These are phyloP conservation scores for Diplazon laetatorius DNA, from an alignment of 2,888 invertebrate species.

Conservation along the genomic window DNA sequence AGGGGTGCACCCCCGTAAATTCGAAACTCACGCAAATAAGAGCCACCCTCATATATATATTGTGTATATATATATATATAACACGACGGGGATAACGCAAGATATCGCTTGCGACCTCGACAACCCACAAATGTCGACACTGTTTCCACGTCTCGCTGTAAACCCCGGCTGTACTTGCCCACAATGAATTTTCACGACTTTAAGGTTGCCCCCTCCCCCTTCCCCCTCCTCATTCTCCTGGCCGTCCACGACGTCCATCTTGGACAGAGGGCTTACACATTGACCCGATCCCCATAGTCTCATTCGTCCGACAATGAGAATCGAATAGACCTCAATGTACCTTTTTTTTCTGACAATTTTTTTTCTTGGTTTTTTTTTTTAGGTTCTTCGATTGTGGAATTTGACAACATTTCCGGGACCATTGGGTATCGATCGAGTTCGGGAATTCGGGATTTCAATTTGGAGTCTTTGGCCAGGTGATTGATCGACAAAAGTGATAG, in stretches of 20 bases:
- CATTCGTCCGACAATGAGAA: slow-evolving; percentile 51
- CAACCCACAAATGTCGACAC: slow-evolving; percentile 16
- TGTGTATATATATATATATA: too few species aligned
- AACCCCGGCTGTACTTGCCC: slow-evolving; percentile 30
- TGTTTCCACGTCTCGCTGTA: slow-evolving; percentile 10
- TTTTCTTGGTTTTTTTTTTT: not conserved
- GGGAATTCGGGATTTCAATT: too few species aligned
- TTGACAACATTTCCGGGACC: not conserved
- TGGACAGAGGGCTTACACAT: slow-evolving; percentile 27
- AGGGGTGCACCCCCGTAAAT: too few species aligned
- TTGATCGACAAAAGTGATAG: too few species aligned
- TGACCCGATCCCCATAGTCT: slow-evolving; percentile 51
- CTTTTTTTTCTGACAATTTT: slow-evolving; percentile 3
- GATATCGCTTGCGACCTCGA: too few species aligned
- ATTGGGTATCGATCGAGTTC: too few species aligned
- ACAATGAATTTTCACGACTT: slow-evolving; percentile 60
- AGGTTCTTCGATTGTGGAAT: not conserved
- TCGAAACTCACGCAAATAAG: too few species aligned
- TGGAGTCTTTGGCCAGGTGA: too few species aligned
- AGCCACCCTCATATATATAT: too few species aligned
- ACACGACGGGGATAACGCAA: slow-evolving; percentile 26
- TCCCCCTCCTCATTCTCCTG: too few species aligned
- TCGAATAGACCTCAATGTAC: slow-evolving; percentile 12
- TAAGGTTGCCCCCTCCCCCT: slow-evolving; percentile 40
- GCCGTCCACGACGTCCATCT: slow-evolving; percentile 61